These are phyloP conservation scores for Erebia palarica DNA, from an alignment of 2,888 invertebrate genomes.

Conservation along the genomic window DNA sequence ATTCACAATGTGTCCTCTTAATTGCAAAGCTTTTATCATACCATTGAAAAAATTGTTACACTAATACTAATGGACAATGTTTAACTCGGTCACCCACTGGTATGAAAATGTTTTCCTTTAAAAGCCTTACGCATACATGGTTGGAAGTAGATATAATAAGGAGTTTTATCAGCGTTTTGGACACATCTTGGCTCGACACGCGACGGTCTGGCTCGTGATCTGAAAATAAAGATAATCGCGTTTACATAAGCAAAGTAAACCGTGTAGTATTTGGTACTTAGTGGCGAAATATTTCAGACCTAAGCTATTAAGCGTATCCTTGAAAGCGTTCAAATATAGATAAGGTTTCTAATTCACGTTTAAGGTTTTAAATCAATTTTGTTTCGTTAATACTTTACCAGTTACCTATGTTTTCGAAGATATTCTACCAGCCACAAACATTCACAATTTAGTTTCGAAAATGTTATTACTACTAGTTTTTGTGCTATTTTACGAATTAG, in stretches of 20 bases:
- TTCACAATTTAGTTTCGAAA: too few species aligned
- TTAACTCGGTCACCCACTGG: not conserved
- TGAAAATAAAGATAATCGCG: constrained; percentile 11
- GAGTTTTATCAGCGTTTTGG: constrained; percentile 9
- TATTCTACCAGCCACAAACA: too few species aligned
- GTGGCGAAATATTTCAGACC: constrained; percentile 1
- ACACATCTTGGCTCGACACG: not conserved
- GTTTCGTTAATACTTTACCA: not conserved
- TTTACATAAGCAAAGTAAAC: constrained; percentile 11
- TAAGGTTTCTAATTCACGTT: constrained; percentile 4
- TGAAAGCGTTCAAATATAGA: constrained; percentile 1
- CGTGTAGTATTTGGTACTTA: not conserved
- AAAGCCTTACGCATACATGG: constrained; percentile 2
- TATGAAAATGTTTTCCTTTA: not conserved
- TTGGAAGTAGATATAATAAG: not conserved
- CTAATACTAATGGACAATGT: not conserved
- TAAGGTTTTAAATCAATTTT: not conserved
- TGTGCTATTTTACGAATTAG: too few species aligned
- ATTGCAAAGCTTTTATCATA: not conserved
- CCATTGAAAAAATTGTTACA: not conserved
- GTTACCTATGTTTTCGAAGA: too few species aligned
- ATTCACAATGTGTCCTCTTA: not conserved
- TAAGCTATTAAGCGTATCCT: not conserved
- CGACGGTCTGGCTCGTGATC: constrained; percentile 12
- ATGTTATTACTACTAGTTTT: too few species aligned